Evolutionary conservation across 2,797 vertebrate species (phyloP), one percentile per base, ranked within the genome.

Genomic region (Silurus lanzhouensis): DNA sequence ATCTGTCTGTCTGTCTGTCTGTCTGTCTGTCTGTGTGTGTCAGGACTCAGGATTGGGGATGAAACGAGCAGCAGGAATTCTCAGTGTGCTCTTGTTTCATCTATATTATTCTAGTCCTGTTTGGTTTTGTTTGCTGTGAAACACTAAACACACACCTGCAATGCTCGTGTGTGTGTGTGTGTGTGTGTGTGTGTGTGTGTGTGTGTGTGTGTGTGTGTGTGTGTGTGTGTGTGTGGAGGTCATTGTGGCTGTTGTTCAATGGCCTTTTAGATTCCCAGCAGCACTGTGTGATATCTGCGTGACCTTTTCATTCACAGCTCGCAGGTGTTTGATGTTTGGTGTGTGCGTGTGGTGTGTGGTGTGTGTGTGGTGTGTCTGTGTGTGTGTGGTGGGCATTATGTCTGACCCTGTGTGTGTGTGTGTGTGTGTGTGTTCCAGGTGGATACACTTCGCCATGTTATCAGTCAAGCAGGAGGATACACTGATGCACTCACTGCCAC

Each of bases 381-480:
- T 93, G 78, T 94, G 95, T 91, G 96, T 98, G 98, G 97, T 99
- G 97, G 98, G 31, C 6, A 3, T 46, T 31, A 44, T 31, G 22
- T 94, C 91, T 95, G 93, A 95, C 93, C 92, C 38, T 90, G 81
- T 90, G 72, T 77, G 67, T 52, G 44, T 85, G 31, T 77, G 67
- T 52, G 44, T 85, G 31, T 61, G 44, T 63, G 58, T 93, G 90
- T 93, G 81, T 94, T 95, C 91, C 96, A 99, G 98, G 98, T 99
- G 98, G 98, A 99, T 98, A 98, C 98, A 94, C 98, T 99, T 99
- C 98, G 98, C 97, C 98, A 99, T 98, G 98, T 99, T 98, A 99
- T 99, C 98, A 99, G 97, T 97, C 98, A 99, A 97, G 98, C 98
- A 96, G 98, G 98, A 95, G 98, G 98, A 96, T 99, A 99, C 97